Percentiles rank a stretch among this genome's conserved stretches.
Evolutionary conservation across 2,888 invertebrate genomes (phyloP).

Genomic region (Rhagophthalmus giganteus): DNA sequence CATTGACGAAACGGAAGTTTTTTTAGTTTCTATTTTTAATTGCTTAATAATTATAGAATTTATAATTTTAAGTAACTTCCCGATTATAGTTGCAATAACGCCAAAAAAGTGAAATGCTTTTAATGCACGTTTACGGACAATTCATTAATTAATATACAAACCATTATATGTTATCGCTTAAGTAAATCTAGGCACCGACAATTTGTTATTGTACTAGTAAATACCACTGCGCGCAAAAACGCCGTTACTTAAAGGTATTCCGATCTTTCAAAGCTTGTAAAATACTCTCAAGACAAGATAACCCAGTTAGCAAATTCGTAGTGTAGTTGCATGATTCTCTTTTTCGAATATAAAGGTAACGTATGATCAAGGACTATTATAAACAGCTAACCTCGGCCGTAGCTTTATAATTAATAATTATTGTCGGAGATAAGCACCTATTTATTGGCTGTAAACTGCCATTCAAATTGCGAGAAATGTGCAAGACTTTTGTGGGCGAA

Average conservation of each 20-base stretch:
- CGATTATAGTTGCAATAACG: no score
- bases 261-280: constrained; percentile 6
- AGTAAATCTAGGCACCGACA: no score
- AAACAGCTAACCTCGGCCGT: constrained; percentile 2
- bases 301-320: constrained; percentile 8
- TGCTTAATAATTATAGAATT: no score
- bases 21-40: no score
- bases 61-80: no score
- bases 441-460: constrained; percentile 1
- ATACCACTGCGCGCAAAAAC: constrained; percentile 5
- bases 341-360: constrained; percentile 7
- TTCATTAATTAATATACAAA: no score
- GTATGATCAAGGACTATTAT: constrained; percentile 11
- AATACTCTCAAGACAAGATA: constrained; percentile 6
- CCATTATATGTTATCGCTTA: no score
- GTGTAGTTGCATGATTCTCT: constrained; percentile 1
- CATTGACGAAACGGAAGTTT: no score
- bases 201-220: no score
- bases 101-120: no score
- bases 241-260: constrained; percentile 7
- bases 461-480: constrained; percentile 1
- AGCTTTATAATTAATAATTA: constrained; percentile 7
- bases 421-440: constrained; percentile 1
- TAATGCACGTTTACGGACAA: no score
- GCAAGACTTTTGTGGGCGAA: background rate